Evolutionary conservation across 2,113 vertebrate genomes (phyloP).

Genomic region (Phodopus roborovskii): DNA sequence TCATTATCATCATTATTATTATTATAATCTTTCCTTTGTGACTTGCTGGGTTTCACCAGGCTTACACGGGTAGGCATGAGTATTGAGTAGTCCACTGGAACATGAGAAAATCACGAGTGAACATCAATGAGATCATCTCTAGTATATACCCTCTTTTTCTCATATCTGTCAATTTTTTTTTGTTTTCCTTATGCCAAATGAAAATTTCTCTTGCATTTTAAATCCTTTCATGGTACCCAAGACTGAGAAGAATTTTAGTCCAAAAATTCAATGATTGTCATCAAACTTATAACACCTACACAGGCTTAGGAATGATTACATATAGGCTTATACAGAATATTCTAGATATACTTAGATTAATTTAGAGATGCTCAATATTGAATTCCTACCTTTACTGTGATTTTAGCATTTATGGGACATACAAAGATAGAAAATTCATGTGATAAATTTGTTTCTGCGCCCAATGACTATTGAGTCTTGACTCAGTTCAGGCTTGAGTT

Average conservation of each 20-base stretch:
- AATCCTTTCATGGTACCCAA: background rate
- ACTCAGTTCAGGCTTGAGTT: background rate
- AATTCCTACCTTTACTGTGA: constrained; percentile 15
- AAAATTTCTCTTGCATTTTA: background rate
- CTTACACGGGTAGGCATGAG: too few species aligned
- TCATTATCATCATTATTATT: background rate
- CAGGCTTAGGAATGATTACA: background rate
- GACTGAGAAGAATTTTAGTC: background rate
- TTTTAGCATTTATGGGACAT: constrained; percentile 35
- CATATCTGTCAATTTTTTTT: background rate
- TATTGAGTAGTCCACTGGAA: background rate
- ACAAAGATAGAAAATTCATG: background rate
- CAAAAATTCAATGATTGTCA: background rate
- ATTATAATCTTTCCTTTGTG: background rate
- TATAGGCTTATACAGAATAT: background rate
- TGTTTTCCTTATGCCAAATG: background rate
- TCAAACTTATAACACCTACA: background rate
- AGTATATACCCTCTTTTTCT: background rate
- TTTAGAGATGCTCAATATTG: background rate
- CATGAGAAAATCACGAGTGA: background rate
- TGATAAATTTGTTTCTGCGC: constrained; percentile 48
- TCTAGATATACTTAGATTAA: background rate
- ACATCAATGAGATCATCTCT: background rate
- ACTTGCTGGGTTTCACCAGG: background rate
- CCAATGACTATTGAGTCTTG: background rate